Evolutionary conservation across 2,888 invertebrate species (phyloP), one percentile per base, ranked within the genome.

Genomic region (Torymus auratus): DNA sequence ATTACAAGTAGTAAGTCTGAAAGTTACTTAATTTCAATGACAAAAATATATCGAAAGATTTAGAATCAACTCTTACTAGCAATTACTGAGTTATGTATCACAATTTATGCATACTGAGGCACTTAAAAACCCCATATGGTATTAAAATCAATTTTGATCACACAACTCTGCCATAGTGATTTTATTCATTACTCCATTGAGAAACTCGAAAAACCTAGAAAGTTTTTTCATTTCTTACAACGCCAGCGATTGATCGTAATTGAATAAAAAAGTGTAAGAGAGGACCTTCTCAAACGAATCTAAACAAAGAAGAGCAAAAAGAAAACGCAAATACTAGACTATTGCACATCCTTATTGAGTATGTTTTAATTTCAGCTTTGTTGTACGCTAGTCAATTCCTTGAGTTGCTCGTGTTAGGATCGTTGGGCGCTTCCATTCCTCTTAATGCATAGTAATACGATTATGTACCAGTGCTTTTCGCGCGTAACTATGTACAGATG

Each of bases 361-460:
- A 69, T 60, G 68, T 83, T 80, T 23, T 64, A 58, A 71, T 80
- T 81, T 83, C 23, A 65, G 53, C 56, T 68, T 65, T 68, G 72
- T 71, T 71, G 61, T 77, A 81, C 68, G 74, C 78, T 84, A 85
- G 79, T 86, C 84, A 85, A 85, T 84, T 85, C 84, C 85, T 84
- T 83, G 76, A 53, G 65, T 73, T 61, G 15, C 70, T 73, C 64
- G 28, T 73, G 71, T 83, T 80, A 84, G 76, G 82, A 83, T 84
- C 78, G 73, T 84, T 83, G 84, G 81, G 17, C 55, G 55, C 71
- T 71, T 75, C 56, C 62, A 50, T 74, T 75, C 83, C 80, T 83
- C 84, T 85, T 88, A 87, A 87, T 86, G 86, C 83, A 82, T 85
- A 88, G 85, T 88, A 87, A 85, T 88, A 87, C 85, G 83, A 84